phyloP scores from a whole-genome alignment of 2,888 invertebrate species.

The Sinodicranocentrus sp. region DNA sequence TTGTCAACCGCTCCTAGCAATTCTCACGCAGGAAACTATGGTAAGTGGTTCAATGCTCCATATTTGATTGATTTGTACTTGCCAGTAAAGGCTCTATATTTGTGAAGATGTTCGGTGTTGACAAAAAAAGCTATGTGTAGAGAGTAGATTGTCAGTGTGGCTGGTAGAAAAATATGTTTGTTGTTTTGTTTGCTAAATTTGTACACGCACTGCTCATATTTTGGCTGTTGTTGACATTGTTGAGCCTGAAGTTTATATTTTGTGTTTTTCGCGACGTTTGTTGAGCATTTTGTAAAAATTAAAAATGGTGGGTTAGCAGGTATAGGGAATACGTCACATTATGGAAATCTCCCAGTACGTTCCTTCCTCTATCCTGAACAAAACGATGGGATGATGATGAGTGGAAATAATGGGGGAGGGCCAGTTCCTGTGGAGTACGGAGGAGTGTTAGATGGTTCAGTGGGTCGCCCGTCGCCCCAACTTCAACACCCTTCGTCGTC shows the following conservation, averaged over 20 bases:
- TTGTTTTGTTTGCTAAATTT: too few species aligned
- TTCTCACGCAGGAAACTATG: conserved; percentile 75
- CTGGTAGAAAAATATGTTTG: too few species aligned
- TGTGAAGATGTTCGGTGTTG: too few species aligned
- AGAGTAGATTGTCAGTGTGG: neutral
- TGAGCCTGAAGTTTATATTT: conserved; percentile 7
- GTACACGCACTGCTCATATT: conserved; percentile 39
- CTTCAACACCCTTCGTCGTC: conserved; percentile 38
- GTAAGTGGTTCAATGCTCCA: conserved; percentile 65
- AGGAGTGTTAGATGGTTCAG: conserved; percentile 3
- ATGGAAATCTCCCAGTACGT: conserved; percentile 76
- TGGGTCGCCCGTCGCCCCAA: conserved; percentile 54
- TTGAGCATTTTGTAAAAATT: neutral
- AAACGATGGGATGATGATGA: conserved; percentile 42
- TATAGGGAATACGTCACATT: conserved; percentile 74
- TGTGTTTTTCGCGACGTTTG: conserved; percentile 6
- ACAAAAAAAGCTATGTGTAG: too few species aligned
- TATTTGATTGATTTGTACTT: too few species aligned
- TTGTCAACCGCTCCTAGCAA: conserved; percentile 72
- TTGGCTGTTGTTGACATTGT: conserved; percentile 33
- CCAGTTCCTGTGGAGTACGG: conserved; percentile 27
- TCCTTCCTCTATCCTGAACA: conserved; percentile 71
- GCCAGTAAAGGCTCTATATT: too few species aligned
- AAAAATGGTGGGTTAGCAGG: conserved; percentile 40
- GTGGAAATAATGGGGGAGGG: conserved; percentile 37